Conservation (phyloP, 2,797 vertebrate genomes). For the Sebastiscus tertius region DNA sequence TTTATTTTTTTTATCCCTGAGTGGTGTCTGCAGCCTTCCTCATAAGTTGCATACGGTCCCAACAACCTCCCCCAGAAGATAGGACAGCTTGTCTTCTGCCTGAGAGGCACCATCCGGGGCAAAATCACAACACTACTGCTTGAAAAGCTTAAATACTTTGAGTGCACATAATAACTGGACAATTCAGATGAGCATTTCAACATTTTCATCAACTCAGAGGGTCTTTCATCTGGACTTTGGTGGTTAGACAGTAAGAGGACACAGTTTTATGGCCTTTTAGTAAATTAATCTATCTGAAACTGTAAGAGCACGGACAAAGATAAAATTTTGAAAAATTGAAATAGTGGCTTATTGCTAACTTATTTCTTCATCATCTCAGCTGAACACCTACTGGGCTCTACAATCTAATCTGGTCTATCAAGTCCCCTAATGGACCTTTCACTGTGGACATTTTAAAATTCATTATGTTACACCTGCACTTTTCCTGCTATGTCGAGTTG, state of each 20-base stretch:
- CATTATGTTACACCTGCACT: neutral
- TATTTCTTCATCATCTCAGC: constrained; percentile 1
- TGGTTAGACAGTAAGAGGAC: neutral
- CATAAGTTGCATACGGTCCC: neutral
- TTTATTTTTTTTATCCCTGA: neutral
- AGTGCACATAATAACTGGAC: neutral
- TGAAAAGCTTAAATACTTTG: neutral
- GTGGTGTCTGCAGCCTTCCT: neutral
- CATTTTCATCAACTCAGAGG: neutral
- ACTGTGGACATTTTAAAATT: neutral
- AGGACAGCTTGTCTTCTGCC: neutral
- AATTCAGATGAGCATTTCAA: neutral
- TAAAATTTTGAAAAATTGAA: neutral
- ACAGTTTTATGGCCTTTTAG: neutral
- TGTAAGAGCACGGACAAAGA: neutral
- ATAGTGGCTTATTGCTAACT: neutral
- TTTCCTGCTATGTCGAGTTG: neutral
- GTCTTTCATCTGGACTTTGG: neutral
- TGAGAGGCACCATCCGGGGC: neutral
- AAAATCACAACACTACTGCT: neutral
- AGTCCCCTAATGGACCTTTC: neutral
- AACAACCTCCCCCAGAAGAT: neutral
- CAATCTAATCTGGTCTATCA: neutral
- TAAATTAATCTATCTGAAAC: neutral
- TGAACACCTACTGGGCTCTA: neutral